These are phyloP conservation scores for Troilus luridus DNA, from an alignment of 2,888 invertebrate genomes.

Conservation along the genomic window DNA sequence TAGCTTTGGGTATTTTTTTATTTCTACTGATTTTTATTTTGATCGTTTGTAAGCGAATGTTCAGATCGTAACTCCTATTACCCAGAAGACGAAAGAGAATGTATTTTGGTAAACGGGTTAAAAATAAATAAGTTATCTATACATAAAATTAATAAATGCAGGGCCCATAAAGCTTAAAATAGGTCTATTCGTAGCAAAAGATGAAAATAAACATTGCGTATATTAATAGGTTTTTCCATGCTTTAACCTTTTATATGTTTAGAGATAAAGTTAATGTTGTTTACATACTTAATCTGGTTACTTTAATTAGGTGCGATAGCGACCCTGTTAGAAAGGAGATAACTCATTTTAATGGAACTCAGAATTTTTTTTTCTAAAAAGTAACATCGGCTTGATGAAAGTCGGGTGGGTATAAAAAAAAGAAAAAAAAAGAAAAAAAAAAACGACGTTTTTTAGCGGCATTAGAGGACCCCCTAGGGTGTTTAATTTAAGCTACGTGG, in stretches of 20 bases:
- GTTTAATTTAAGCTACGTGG: slow-evolving; percentile 44
- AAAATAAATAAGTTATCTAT: no score
- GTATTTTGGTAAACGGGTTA: no score
- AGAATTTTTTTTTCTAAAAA: slow-evolving; percentile 11
- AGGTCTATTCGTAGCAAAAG: no score
- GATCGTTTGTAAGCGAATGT: no score
- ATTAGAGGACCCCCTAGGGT: slow-evolving; percentile 40
- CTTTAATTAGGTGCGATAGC: slow-evolving; percentile 43
- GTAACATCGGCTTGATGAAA: slow-evolving; percentile 45
- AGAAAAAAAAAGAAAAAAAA: background rate
- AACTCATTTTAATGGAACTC: slow-evolving; percentile 30
- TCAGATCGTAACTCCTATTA: no score
- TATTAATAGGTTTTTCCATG: background rate
- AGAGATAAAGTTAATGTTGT: background rate
- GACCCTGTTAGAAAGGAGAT: slow-evolving; percentile 19
- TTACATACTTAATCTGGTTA: slow-evolving; percentile 6
- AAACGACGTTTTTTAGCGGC: slow-evolving; percentile 35
- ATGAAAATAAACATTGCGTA: no score
- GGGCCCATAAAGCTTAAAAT: no score
- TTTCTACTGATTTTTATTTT: no score
- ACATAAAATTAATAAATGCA: no score
- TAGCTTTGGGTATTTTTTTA: no score
- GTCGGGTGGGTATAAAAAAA: slow-evolving; percentile 14
- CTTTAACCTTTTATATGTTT: background rate
- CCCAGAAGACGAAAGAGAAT: no score